Conservation (phyloP, 2,888 invertebrate species). For the Sylvicola fuscatus region DNA sequence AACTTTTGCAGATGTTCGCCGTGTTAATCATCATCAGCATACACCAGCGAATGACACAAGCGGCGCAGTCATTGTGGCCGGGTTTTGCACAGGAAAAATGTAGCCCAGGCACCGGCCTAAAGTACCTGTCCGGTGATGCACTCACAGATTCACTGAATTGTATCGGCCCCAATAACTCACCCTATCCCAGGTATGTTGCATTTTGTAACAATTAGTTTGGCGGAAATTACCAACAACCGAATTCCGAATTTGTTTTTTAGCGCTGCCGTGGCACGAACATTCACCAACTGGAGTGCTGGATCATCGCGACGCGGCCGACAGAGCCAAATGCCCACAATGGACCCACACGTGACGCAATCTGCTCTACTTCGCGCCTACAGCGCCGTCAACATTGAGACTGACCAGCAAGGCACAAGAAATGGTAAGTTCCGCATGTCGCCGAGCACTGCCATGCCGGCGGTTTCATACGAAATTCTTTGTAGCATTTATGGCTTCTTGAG, state of each 20-base stretch:
- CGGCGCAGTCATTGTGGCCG: slow-evolving; percentile 3
- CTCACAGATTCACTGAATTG: slow-evolving; percentile 56
- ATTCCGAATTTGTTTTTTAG: slow-evolving; percentile 34
- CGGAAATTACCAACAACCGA: no score
- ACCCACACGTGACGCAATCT: slow-evolving; percentile 53
- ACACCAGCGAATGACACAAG: no score
- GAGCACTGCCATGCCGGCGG: no score
- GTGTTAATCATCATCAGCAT: no score
- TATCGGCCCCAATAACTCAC: slow-evolving; percentile 59
- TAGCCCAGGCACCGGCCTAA: slow-evolving; percentile 41
- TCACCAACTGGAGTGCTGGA: slow-evolving; percentile 45
- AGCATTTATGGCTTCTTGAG: not conserved
- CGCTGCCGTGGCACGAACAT: slow-evolving; percentile 51
- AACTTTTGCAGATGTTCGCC: no score
- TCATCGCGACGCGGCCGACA: slow-evolving; percentile 46
- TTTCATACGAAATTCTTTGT: no score
- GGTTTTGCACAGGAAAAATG: slow-evolving; percentile 24
- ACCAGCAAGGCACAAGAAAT: slow-evolving; percentile 20
- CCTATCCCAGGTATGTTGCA: slow-evolving; percentile 64
- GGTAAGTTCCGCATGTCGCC: no score
- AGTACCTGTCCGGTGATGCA: slow-evolving; percentile 79
- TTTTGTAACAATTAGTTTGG: slow-evolving; percentile 1
- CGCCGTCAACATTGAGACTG: slow-evolving; percentile 31
- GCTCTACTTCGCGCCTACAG: slow-evolving; percentile 41
- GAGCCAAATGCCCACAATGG: slow-evolving; percentile 36